Base-by-base conservation (phyloP, 1,140 invertebrate genomes). In the Drosophila repleta region DNA sequence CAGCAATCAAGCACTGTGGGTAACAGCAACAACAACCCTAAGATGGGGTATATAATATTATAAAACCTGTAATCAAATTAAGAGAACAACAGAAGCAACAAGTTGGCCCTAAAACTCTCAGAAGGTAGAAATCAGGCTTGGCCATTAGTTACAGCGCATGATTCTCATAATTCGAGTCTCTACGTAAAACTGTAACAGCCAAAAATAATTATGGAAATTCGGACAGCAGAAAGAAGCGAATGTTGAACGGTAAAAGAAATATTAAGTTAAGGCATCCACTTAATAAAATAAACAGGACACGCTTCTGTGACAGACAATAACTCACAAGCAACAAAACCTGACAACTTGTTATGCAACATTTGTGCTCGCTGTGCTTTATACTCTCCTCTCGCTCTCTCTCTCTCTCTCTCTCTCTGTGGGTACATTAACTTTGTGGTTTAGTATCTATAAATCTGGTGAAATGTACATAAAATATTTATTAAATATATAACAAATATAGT, bases 11-110 rank as follows among this genome's bases (percentile, higher is more conserved):
- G 62, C 57, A 67, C 63, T 46, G 20, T 24, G 49, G 20, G 17
- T 18, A 21, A 45, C 43, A 56, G 29, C 21, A 48, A 37, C 29
- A 62, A 37, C 29, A 67, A 43, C n/a, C 17, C 39, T 2, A 1
- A 18, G 39, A 17, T 18, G 39, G 35, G 17, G 53, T 11, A 51
- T 41, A 43, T 35, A 66, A 55, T 39, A 66, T 67, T 76, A 75
- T 72, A 82, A 73, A 65, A 63, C 57, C 87, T 61, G 76, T 88
- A 88, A 88, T 88, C 75, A 88, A 88, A 88, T 88, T 74, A 88
- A 62, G 57, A 69, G 35, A 57, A 68, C 26, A 88, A 78, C 69
- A 78, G 18, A 41, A 72, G 60, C 49, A 51, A 21, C 56, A 78
- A 65, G 29, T 48, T 26, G 41, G 52, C 61, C 70, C 43, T 63